Evolutionary conservation across 2,888 invertebrate species (phyloP).

Genomic region (Phasia obesa): DNA sequence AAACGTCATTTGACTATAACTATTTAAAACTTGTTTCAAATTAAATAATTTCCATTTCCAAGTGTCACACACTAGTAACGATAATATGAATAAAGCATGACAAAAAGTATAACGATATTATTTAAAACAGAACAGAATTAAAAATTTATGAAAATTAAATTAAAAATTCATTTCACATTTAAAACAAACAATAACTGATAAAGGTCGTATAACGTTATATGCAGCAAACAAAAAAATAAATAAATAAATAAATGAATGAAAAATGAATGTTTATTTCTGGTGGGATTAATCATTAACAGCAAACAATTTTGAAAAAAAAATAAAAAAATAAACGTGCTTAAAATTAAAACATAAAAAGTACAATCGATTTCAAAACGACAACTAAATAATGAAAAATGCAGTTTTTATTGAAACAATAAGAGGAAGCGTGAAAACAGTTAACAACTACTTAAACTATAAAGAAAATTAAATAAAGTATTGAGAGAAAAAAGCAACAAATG

Average conservation of each 20-base stretch:
- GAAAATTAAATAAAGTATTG: slow-evolving; percentile 31
- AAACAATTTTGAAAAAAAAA: slow-evolving; percentile 13
- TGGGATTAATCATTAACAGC: slow-evolving; percentile 58
- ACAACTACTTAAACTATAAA: slow-evolving; percentile 21
- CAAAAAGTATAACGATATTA: slow-evolving; percentile 13
- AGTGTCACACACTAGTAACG: neutral
- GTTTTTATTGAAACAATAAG: slow-evolving; percentile 57
- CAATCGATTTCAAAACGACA: slow-evolving; percentile 33
- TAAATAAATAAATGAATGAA: neutral
- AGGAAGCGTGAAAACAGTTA: slow-evolving; percentile 53
- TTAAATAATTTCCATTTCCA: slow-evolving; percentile 5
- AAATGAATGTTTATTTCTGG: slow-evolving; percentile 40
- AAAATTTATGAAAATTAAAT: slow-evolving; percentile 24
- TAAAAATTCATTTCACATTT: slow-evolving; percentile 45
- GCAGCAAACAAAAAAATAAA: slow-evolving; percentile 8
- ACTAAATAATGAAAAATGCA: slow-evolving; percentile 47
- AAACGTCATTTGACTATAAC: slow-evolving; percentile 72
- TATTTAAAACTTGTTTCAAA: slow-evolving; percentile 34
- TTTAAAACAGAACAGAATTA: slow-evolving; percentile 18
- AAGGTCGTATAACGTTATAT: slow-evolving; percentile 69
- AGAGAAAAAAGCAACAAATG: no score
- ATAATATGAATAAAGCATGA: slow-evolving; percentile 14
- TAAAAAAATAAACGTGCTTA: slow-evolving; percentile 38
- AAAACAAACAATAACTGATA: slow-evolving; percentile 51
- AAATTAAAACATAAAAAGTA: slow-evolving; percentile 26